phyloP scores from a whole-genome alignment of 64 coral and sea anemone species.

The Anthopleura sola region DNA sequence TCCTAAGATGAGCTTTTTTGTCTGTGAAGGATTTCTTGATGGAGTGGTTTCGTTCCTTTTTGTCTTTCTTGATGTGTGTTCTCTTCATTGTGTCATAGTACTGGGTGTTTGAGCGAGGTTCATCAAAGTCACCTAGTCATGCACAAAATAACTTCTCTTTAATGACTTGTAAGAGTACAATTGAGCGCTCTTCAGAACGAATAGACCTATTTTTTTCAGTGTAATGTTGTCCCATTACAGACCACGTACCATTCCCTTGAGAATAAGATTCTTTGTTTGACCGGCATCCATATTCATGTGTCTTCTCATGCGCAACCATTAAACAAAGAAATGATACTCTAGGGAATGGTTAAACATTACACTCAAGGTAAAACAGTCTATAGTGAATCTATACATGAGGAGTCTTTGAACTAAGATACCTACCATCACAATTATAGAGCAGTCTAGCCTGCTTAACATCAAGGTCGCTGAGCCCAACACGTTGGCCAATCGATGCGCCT shows the following conservation, averaged over 20 bases:
- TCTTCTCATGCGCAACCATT: too few relatives aligned
- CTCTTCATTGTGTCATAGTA: background rate
- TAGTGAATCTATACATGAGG: too few relatives aligned
- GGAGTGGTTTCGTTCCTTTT: background rate
- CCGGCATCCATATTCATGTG: too few relatives aligned
- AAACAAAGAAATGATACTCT: too few relatives aligned
- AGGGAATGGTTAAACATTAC: too few relatives aligned
- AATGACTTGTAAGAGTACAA: background rate
- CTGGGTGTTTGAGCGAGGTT: background rate
- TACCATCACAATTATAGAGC: slow-evolving; percentile 60
- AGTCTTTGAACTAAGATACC: too few relatives aligned
- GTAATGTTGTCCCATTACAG: too few relatives aligned
- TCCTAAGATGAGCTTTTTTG: slow-evolving; percentile 5
- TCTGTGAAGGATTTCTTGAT: background rate
- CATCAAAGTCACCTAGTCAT: background rate
- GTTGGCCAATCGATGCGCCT: slow-evolving; percentile 56
- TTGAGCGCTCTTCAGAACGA: too few relatives aligned
- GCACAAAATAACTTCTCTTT: background rate
- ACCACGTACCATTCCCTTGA: too few relatives aligned
- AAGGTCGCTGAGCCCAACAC: slow-evolving; percentile 60
- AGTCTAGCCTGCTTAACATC: slow-evolving; percentile 68
- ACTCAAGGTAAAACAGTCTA: too few relatives aligned
- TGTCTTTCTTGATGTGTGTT: background rate
- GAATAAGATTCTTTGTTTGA: too few relatives aligned
- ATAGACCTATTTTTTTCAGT: too few relatives aligned